These are phyloP conservation scores for Sitobion miscanthi DNA, from an alignment of 1,140 invertebrate genomes.

Conservation along the genomic window DNA sequence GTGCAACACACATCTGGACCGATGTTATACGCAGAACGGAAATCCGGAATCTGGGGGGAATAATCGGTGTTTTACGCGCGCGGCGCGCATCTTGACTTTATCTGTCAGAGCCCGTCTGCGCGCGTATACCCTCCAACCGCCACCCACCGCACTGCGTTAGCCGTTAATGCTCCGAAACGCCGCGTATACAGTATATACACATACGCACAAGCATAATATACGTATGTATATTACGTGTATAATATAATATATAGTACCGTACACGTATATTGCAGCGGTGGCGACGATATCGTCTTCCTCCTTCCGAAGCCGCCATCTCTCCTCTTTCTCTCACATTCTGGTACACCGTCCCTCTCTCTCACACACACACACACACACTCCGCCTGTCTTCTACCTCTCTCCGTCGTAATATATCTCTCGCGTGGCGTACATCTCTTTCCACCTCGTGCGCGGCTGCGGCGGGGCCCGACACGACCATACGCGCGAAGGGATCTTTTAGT, in stretches of 20 bases:
- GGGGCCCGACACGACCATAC: neutral
- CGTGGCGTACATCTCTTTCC: neutral
- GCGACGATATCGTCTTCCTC: neutral
- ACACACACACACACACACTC: too few relatives aligned
- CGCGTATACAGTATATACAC: neutral
- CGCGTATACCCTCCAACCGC: neutral
- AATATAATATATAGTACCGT: slow-evolving; percentile 8
- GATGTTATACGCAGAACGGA: slow-evolving; percentile 42
- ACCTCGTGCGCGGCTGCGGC: neutral
- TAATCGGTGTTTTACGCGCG: slow-evolving; percentile 53
- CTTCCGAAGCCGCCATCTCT: neutral
- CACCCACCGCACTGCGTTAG: neutral
- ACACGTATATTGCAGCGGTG: neutral
- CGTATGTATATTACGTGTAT: neutral
- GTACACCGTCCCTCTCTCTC: neutral
- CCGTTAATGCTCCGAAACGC: slow-evolving; percentile 46
- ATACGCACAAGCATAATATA: too few relatives aligned
- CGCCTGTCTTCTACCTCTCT: too few relatives aligned
- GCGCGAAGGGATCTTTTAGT: slow-evolving; percentile 36
- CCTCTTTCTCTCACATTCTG: neutral
- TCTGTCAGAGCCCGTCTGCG: slow-evolving; percentile 47
- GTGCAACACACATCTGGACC: slow-evolving; percentile 50
- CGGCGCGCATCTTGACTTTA: slow-evolving; percentile 53
- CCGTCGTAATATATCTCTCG: neutral
- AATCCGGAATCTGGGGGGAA: slow-evolving; percentile 51